Conservation (phyloP, 2,888 invertebrate genomes). For the Caenorhabditis sp. region DNA sequence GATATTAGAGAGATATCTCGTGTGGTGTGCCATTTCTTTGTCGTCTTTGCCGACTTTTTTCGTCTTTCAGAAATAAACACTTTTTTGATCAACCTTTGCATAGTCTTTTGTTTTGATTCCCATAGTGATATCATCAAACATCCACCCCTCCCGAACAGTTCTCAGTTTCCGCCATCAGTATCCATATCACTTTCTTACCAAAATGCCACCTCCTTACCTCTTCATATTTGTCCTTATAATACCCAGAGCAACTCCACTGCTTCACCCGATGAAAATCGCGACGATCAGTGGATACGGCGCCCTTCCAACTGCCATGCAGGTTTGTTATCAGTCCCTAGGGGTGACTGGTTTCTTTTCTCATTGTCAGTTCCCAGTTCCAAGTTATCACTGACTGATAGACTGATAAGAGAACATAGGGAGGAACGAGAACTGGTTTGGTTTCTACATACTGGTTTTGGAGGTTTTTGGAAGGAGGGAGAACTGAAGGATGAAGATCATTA, state of each 20-base stretch:
- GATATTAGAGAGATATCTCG: constrained; percentile 68
- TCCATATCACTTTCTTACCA: no score
- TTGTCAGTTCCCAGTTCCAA: no score
- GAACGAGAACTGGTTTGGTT: constrained; percentile 24
- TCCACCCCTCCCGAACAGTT: neutral
- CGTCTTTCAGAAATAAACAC: constrained; percentile 29
- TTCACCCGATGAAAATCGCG: constrained; percentile 22
- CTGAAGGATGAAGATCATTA: neutral
- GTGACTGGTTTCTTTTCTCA: constrained; percentile 13
- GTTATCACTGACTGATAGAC: neutral
- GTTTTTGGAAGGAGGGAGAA: neutral
- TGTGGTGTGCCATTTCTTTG: constrained; percentile 22
- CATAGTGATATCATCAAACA: neutral
- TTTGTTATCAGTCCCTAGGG: constrained; percentile 1
- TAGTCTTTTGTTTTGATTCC: neutral
- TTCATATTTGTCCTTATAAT: neutral
- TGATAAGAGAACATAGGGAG: constrained; percentile 1
- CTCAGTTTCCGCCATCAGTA: neutral
- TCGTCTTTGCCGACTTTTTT: constrained; percentile 20
- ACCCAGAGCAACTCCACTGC: no score
- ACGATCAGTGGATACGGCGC: constrained; percentile 42
- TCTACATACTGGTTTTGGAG: no score
- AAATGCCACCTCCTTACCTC: neutral
- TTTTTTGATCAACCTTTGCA: neutral
- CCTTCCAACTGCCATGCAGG: constrained; percentile 33